A percentile compares a stretch with the other conserved stretches of the same genome.
Conservation (phyloP, 1,140 invertebrate species). For the Aphelinus certus region DNA sequence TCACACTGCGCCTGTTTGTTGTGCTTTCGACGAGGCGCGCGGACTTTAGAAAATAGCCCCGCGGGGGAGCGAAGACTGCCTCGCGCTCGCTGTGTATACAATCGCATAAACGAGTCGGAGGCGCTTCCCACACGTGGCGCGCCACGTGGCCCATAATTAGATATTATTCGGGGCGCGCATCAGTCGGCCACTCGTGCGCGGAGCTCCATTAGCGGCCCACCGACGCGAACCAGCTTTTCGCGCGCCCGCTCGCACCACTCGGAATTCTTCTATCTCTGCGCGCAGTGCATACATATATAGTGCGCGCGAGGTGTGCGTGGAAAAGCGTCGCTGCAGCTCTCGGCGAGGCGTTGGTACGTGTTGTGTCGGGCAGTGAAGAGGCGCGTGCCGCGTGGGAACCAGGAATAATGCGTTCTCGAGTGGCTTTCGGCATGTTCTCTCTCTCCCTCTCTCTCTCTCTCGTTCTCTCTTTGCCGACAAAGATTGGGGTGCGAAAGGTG, state of each 20-base stretch:
- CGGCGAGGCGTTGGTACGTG: slow-evolving; percentile 3
- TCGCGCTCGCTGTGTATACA: background rate
- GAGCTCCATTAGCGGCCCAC: slow-evolving; percentile 16
- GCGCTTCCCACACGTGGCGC: slow-evolving; percentile 49
- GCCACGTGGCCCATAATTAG: slow-evolving; percentile 54
- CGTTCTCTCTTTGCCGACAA: too few relatives aligned
- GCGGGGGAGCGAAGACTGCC: slow-evolving; percentile 26
- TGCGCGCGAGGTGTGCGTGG: background rate
- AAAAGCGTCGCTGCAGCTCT: slow-evolving; percentile 8
- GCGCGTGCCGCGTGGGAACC: slow-evolving; percentile 26
- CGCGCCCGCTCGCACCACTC: background rate
- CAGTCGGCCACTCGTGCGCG: background rate
- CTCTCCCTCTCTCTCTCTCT: slow-evolving; percentile 16
- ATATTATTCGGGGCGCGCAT: slow-evolving; percentile 47
- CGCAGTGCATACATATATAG: too few relatives aligned
- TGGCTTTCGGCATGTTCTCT: background rate
- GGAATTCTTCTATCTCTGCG: background rate
- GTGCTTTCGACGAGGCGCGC: slow-evolving; percentile 18
- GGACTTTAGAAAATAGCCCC: slow-evolving; percentile 48
- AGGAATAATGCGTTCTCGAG: background rate
- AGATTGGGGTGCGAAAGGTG: too few relatives aligned
- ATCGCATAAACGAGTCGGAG: slow-evolving; percentile 41
- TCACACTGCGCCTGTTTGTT: slow-evolving; percentile 39
- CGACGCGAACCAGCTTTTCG: too few relatives aligned
- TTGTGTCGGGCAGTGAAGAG: background rate